Evolutionary conservation across 2,797 vertebrate species (phyloP), one percentile per base, ranked within the genome.

Genomic region (Smutsia temminckii): DNA sequence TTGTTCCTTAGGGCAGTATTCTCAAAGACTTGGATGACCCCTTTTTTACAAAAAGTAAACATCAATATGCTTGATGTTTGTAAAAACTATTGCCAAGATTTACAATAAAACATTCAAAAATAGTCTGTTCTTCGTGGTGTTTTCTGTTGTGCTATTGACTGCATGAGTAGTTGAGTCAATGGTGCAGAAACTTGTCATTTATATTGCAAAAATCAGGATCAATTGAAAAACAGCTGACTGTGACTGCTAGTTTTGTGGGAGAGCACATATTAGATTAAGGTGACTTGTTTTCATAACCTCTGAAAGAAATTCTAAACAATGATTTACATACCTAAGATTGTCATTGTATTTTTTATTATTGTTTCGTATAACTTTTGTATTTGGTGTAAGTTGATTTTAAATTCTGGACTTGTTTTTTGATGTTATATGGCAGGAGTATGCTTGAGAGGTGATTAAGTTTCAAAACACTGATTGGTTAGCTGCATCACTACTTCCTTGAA

Each of bases 141-240:
- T 91, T 93, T 94, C n/a, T 91, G 23, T 29, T 91, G 23, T 83
- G n/a, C 10, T 91, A 85, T 85, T 91, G 79, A 95, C 37, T 95
- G 46, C 32, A 69, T 87, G 84, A 95, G n/a, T 88, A 80, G 51
- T 69, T 91, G 32, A 83, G 80, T 91, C 49, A 84, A 64, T 81
- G 37, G 7, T 91, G 51, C 13, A 84, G 85, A 95, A 87, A 94
- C 37, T 85, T 25, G 37, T 61, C 10, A 57, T 92, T 96, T 87
- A 71, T 87, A 87, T 77, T 57, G 63, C 8, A 91, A 96, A 93
- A 87, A 34, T 69, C 27, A 89, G 79, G 93, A 87, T 94, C 69
- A 81, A 42, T 57, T 69, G 27, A 71, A 90, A 93, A 85, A 91
- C 12, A 72, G 40, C 57, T 80, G 40, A 85, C 29, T 68, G 59